phyloP scores from a whole-genome alignment of 2,888 invertebrate genomes.

The Panzeria rudis region DNA sequence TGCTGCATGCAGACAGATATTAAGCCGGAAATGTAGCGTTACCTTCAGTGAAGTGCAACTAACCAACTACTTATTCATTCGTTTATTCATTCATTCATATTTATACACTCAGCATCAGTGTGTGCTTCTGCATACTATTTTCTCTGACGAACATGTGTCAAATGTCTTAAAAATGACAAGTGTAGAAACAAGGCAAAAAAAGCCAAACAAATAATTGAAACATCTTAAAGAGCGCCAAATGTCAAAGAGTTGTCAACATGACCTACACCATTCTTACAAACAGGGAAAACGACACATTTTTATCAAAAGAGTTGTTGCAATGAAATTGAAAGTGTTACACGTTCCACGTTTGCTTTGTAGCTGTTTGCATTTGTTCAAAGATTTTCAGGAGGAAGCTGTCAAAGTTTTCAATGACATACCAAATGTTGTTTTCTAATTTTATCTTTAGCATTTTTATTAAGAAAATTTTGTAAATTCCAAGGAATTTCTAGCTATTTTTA shows the following conservation, averaged over 20 bases:
- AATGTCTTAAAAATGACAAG: constrained; percentile 69
- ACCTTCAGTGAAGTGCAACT: constrained; percentile 68
- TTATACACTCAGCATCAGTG: constrained; percentile 12
- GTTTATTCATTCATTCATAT: neutral
- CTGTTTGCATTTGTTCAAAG: constrained; percentile 10
- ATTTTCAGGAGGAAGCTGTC: constrained; percentile 65
- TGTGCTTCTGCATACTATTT: constrained; percentile 4
- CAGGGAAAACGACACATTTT: constrained; percentile 7
- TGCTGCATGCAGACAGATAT: neutral
- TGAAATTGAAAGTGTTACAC: constrained; percentile 59
- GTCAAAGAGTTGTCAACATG: constrained; percentile 71
- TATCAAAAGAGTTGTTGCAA: constrained; percentile 16
- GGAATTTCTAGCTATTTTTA: constrained; percentile 33
- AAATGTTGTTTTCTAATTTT: constrained; percentile 56
- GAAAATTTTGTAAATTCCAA: constrained; percentile 27
- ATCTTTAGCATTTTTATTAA: neutral
- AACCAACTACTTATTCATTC: constrained; percentile 47
- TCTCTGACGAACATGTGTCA: constrained; percentile 63
- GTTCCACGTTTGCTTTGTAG: constrained; percentile 7
- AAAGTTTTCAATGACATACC: constrained; percentile 51
- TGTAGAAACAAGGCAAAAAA: constrained; percentile 46
- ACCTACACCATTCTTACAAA: constrained; percentile 54
- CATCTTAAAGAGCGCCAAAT: constrained; percentile 68
- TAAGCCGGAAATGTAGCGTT: constrained; percentile 70
- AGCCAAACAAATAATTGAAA: constrained; percentile 41